A percentile compares a stretch with the other conserved stretches of the same genome.
Conservation (phyloP, 2,113 vertebrate genomes). For the Illadopsis cleaveri region DNA sequence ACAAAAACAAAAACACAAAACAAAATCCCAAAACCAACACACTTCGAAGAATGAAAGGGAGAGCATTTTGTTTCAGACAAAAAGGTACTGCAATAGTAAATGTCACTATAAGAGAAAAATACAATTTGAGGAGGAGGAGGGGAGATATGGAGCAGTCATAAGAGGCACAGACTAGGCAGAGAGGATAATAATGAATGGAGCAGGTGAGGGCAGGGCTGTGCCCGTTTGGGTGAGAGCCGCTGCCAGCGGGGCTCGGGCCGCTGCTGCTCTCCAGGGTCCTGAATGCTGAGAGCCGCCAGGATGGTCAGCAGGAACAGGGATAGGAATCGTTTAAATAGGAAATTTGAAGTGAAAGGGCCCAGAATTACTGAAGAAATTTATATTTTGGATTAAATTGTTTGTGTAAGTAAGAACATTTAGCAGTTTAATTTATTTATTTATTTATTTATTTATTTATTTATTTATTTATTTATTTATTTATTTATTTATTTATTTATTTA, state of each 20-base stretch:
- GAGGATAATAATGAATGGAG: rapidly evolving
- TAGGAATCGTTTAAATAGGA: rapidly evolving
- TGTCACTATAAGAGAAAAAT: background rate
- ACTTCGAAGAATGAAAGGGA: background rate
- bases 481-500: background rate
- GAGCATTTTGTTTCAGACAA: background rate
- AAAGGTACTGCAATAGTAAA: background rate
- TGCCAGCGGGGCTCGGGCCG: background rate
- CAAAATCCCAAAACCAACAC: background rate
- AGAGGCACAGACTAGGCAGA: rapidly evolving
- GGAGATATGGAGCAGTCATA: background rate
- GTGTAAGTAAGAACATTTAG: rapidly evolving
- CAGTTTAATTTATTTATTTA: background rate
- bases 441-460: background rate
- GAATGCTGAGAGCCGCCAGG: rapidly evolving
- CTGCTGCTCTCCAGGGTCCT: conserved; percentile 61
- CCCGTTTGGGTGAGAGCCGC: no score
- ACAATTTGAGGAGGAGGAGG: background rate
- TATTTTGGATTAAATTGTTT: background rate
- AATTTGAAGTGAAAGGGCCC: background rate
- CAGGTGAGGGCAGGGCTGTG: rapidly evolving
- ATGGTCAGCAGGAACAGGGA: rapidly evolving
- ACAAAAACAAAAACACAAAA: background rate
- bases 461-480: background rate
- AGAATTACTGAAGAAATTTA: background rate